Conservation (phyloP, 1,140 invertebrate species). For the Lineus longissimus region DNA sequence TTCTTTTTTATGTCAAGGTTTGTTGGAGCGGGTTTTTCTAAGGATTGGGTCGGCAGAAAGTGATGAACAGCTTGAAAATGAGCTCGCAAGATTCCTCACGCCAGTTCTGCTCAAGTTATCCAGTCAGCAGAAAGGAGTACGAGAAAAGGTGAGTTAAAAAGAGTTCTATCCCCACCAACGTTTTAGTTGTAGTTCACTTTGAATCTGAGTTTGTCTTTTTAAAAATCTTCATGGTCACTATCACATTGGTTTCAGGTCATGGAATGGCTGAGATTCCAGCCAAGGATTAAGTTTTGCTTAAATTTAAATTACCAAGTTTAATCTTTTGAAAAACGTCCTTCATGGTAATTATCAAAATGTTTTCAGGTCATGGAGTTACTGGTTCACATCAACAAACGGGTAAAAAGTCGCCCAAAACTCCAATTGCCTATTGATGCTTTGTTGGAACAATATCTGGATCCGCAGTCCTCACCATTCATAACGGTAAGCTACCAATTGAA, state of each 20-base stretch:
- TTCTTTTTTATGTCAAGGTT: slow-evolving; percentile 34
- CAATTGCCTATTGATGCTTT: slow-evolving; percentile 83
- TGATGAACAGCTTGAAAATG: slow-evolving; percentile 80
- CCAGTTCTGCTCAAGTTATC: slow-evolving; percentile 86
- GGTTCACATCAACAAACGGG: slow-evolving; percentile 83
- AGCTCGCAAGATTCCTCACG: slow-evolving; percentile 78
- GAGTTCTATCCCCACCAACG: no score
- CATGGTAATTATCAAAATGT: no score
- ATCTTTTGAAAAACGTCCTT: no score
- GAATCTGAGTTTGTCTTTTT: background rate
- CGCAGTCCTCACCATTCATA: slow-evolving; percentile 74
- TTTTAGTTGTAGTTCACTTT: background rate
- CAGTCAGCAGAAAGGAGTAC: slow-evolving; percentile 77
- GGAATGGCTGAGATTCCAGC: no score
- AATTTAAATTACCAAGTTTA: no score
- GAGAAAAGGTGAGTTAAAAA: slow-evolving; percentile 71
- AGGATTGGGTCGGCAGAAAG: slow-evolving; percentile 80
- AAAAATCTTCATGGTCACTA: background rate
- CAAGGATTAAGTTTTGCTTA: no score
- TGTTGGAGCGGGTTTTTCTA: slow-evolving; percentile 84
- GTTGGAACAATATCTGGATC: slow-evolving; percentile 75
- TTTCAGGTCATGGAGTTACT: slow-evolving; percentile 84
- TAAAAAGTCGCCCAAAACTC: slow-evolving; percentile 78
- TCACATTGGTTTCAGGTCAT: no score
- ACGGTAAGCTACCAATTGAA: slow-evolving; percentile 60